Conservation (phyloP, 2,113 vertebrate genomes). For the Lathamus discolor region DNA sequence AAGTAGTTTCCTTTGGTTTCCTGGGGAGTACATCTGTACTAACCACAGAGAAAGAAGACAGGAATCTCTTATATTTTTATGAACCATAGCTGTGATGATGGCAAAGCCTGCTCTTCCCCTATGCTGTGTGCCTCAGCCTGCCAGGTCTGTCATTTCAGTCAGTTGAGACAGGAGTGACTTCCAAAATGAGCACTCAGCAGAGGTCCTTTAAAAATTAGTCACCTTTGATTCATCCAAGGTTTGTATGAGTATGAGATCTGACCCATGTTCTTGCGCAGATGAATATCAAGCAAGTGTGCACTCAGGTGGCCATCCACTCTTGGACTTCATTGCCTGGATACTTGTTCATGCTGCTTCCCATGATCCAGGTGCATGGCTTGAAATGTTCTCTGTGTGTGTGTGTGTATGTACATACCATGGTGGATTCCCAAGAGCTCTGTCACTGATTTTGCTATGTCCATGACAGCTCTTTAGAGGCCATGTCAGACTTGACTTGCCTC, state of each 20-base stretch:
- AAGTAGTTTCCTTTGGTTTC: neutral
- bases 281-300: accelerated
- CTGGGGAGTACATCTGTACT: neutral
- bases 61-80: neutral
- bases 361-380: accelerated
- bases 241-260: neutral
- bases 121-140: neutral
- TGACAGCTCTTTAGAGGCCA: neutral
- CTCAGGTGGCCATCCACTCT: neutral
- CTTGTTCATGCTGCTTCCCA: neutral
- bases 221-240: neutral
- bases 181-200: neutral
- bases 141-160: neutral
- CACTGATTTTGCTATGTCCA: neutral
- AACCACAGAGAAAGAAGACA: neutral
- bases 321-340: accelerated
- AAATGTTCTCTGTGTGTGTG: neutral
- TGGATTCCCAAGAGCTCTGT: accelerated
- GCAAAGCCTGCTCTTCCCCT: neutral
- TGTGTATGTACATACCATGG: accelerated
- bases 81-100: neutral
- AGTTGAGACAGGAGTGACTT: neutral
- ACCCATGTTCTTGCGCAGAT: neutral
- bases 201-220: neutral
- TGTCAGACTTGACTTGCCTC: neutral